Evolutionary conservation across 2,888 invertebrate genomes (phyloP).

Genomic region (Pterostichus madidus): DNA sequence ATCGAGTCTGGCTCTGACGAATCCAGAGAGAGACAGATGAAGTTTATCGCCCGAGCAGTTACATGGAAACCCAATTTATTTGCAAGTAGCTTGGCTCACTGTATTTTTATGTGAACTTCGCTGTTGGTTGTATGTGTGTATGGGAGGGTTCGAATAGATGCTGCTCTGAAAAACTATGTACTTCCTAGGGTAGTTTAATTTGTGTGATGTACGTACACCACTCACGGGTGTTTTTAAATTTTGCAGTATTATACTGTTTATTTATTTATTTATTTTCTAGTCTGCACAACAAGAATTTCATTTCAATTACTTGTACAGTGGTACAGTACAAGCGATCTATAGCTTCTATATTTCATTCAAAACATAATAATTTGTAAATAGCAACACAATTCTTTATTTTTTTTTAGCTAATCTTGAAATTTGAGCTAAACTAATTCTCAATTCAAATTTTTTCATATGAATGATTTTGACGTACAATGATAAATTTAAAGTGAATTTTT

Average conservation of each 20-base stretch:
- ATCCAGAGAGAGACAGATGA: constrained; percentile 47
- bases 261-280: too few species aligned
- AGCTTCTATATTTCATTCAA: too few species aligned
- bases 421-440: too few species aligned
- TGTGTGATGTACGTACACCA: constrained; percentile 28
- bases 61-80: constrained; percentile 61
- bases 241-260: not conserved
- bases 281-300: too few species aligned
- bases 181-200: constrained; percentile 17
- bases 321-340: too few species aligned
- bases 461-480: too few species aligned
- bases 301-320: too few species aligned
- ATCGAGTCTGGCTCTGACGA: constrained; percentile 26
- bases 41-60: constrained; percentile 59
- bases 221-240: not conserved
- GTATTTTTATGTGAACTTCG: constrained; percentile 61
- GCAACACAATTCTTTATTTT: too few species aligned
- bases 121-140: constrained; percentile 1
- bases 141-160: not conserved
- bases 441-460: too few species aligned
- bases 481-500: too few species aligned
- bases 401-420: too few species aligned
- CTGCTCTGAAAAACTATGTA: constrained; percentile 10
- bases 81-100: constrained; percentile 50
- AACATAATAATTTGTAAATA: too few species aligned